Conservation (phyloP, 2,113 vertebrate genomes). For the Python bivittatus region DNA sequence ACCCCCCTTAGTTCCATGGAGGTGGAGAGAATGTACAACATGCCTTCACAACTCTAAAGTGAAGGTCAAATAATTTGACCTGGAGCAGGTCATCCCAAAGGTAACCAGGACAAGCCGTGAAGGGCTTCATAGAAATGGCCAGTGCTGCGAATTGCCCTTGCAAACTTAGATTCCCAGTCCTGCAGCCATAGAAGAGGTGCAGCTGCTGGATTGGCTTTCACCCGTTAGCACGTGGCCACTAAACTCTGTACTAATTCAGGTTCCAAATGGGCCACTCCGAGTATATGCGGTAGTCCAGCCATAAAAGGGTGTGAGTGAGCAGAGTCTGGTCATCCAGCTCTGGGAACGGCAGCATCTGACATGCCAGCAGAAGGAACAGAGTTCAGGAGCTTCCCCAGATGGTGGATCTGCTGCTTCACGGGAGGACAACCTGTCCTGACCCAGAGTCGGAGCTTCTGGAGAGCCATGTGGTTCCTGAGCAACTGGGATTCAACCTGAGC, state of each 20-base stretch:
- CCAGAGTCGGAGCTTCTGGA: too few species aligned
- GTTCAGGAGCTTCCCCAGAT: too few species aligned
- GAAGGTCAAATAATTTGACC: not conserved
- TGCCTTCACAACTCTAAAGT: not conserved
- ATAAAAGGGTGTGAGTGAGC: not conserved
- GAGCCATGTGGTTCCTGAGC: too few species aligned
- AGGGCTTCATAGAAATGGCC: not conserved
- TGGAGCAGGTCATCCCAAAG: not conserved
- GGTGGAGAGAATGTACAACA: not conserved
- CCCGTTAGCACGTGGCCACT: not conserved
- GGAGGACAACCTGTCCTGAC: not conserved
- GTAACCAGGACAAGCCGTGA: not conserved
- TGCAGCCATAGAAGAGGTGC: not conserved
- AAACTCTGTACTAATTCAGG: not conserved
- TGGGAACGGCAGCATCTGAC: too few species aligned
- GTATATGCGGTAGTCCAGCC: not conserved
- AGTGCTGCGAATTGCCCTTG: not conserved
- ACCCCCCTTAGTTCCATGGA: not conserved
- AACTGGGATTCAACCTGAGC: too few species aligned
- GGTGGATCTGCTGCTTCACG: too few species aligned
- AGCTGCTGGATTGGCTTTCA: rapidly evolving
- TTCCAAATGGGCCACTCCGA: not conserved
- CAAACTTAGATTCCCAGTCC: too few species aligned
- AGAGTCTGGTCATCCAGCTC: too few species aligned
- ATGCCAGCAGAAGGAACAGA: not conserved